Conservation (phyloP, 2,888 invertebrate species). For the Anagyrus pseudococci region DNA sequence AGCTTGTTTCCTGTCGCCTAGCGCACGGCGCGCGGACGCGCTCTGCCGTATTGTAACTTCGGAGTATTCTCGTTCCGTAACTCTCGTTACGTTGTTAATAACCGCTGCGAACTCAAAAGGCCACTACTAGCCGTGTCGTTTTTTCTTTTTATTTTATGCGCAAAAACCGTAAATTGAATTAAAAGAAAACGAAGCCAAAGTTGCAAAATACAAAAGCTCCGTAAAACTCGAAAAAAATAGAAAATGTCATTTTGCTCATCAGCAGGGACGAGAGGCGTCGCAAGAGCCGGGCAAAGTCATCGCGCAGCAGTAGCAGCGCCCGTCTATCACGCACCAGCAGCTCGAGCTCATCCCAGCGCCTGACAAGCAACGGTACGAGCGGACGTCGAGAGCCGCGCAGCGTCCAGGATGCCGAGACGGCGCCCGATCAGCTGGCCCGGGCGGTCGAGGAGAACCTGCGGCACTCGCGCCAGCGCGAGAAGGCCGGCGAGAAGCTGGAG, state of each 20-base stretch:
- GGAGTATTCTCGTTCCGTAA: too few species aligned
- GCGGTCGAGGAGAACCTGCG: conserved; percentile 32
- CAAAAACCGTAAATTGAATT: too few species aligned
- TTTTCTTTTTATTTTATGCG: too few species aligned
- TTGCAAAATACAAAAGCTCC: not conserved
- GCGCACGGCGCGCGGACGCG: too few species aligned
- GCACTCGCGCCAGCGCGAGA: conserved; percentile 17
- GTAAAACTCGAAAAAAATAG: not conserved
- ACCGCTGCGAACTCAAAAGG: too few species aligned
- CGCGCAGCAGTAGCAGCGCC: not conserved
- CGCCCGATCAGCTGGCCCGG: conserved; percentile 13
- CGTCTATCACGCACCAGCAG: too few species aligned
- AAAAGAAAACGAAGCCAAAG: not conserved
- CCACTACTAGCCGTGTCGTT: too few species aligned
- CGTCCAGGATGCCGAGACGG: not conserved
- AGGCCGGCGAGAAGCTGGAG: conserved; percentile 18
- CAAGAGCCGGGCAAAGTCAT: not conserved
- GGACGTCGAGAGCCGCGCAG: not conserved
- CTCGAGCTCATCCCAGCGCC: too few species aligned
- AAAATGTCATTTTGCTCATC: not conserved
- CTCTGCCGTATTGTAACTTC: too few species aligned
- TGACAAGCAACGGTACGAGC: too few species aligned
- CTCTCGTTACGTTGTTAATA: too few species aligned
- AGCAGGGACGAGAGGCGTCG: not conserved
- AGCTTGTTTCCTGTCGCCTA: too few species aligned